Evolutionary conservation across 2,888 invertebrate species (phyloP), one percentile per base, ranked within the genome.

Genomic region (Andrena hattorfiana): DNA sequence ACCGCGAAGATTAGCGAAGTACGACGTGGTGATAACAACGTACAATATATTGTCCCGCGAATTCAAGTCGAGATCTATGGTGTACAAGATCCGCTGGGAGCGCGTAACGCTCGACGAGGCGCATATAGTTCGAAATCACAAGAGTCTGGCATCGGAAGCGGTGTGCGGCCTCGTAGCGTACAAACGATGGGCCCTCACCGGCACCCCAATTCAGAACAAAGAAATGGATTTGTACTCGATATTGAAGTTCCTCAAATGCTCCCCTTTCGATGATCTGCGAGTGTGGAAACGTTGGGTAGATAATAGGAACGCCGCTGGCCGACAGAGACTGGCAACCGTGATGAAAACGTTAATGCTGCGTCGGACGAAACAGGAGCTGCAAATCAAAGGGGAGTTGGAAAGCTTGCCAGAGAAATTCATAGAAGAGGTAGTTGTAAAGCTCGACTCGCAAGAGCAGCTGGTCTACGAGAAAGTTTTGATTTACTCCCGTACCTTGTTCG

Each of bases 171-270:
- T 98, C 63, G 89, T 93, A 0, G 96, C 96, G 0, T 60, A 62
- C 0, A 6, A 95, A 94, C 96, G 98, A 13, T 98, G 98, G 98
- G 97, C 97, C 0, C 95, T 99, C 26, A 98, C 99, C 0, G 99
- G 99, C 32, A 99, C 99, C 0, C 99, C 99, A 0, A 97, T 99
- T 59, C 99, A 99, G 92, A 99, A 99, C 94, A 97, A 98, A 93
- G 97, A 98, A 92, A 94, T 97, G 78, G 99, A 98, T 93, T 94
- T 98, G 54, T 98, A 96, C 94, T 96, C 97, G 0, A 94, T 98
- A 63, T 92, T 98, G 16, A 97, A 98, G 93, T 99, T 98, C 93
- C 94, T 99, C 8, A 94, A 96, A 16, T 97, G 98, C 91, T 95
- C 96, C 7, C 99, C 99, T 0, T 99, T 99, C 93, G 97, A 98